These are phyloP conservation scores for Ostrea edulis DNA, from an alignment of 1,140 invertebrate genomes.

Conservation along the genomic window DNA sequence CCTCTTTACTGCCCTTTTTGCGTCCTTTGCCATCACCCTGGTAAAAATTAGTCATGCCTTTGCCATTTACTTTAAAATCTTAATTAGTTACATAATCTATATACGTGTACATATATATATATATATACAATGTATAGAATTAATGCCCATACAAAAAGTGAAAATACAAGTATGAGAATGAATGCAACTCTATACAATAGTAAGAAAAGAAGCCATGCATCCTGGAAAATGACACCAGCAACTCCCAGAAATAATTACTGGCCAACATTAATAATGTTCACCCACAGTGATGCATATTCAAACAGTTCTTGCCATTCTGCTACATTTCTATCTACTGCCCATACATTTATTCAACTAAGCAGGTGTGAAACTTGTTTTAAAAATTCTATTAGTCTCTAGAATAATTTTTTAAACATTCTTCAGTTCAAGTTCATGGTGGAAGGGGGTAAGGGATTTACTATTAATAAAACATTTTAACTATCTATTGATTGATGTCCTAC, in stretches of 20 bases:
- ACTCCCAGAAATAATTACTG: background rate
- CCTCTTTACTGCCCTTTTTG: constrained; percentile 30
- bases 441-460: no score
- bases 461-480: no score
- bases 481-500: no score
- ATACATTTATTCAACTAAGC: background rate
- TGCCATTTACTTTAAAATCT: background rate
- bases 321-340: background rate
- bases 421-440: no score
- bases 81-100: background rate
- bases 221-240: background rate
- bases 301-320: background rate
- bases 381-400: no score
- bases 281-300: constrained; percentile 32
- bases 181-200: background rate
- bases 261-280: background rate
- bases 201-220: constrained; percentile 2
- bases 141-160: background rate
- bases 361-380: background rate
- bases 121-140: no score
- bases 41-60: constrained; percentile 31
- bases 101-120: no score
- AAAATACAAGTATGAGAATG: background rate
- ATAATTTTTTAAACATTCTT: no score
- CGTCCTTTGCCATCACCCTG: constrained; percentile 29